Percentiles rank a stretch among this genome's conserved stretches.
Evolutionary conservation across 2,113 vertebrate species (phyloP).

Genomic region (Turdus rufiventris): DNA sequence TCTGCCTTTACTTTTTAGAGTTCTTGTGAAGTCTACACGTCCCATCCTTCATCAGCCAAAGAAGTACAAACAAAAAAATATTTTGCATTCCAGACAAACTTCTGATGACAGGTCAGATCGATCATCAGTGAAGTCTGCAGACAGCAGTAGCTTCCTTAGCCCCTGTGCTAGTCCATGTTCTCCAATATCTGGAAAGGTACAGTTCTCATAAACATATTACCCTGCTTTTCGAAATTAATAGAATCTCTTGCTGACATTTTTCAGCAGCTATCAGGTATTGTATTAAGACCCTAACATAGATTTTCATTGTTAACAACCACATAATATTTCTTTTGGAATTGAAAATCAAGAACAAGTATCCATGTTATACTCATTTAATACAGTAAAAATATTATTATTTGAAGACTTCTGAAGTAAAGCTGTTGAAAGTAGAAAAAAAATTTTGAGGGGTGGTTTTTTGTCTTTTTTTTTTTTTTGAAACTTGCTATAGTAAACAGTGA

Average conservation of each 20-base stretch:
- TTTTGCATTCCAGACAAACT: constrained; percentile 55
- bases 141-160: constrained; percentile 68
- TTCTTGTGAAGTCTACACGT: constrained; percentile 60
- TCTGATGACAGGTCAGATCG: constrained; percentile 72
- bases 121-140: constrained; percentile 72
- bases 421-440: not conserved
- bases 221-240: not conserved
- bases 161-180: constrained; percentile 75
- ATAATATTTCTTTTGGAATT: not conserved
- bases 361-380: not conserved
- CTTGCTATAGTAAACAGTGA: not conserved
- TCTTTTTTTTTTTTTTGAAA: not conserved
- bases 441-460: not conserved
- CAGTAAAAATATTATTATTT: not conserved
- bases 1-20: constrained; percentile 26
- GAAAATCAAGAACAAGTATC: not conserved
- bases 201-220: not conserved
- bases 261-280: not conserved
- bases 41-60: constrained; percentile 62
- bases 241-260: not conserved
- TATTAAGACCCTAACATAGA: not conserved
- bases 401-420: not conserved
- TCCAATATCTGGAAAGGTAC: constrained; percentile 78
- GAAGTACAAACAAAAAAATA: constrained; percentile 68
- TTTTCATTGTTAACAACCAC: not conserved